A percentile compares a stretch with the other conserved stretches of the same genome.
Conservation (phyloP, 2,888 invertebrate species). For the Conchocele bisecta region DNA sequence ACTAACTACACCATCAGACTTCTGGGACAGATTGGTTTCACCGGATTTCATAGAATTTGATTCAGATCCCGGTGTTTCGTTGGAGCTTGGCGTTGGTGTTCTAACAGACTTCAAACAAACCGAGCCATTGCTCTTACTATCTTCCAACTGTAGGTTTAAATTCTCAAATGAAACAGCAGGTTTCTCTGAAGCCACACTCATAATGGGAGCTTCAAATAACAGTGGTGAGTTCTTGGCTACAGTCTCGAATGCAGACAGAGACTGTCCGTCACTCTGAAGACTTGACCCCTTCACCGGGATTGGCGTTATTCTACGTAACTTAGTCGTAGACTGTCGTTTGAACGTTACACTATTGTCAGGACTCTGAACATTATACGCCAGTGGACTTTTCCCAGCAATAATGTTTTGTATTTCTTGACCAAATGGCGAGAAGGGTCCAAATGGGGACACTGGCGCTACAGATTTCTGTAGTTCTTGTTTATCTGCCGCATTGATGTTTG, state of each 20-base stretch:
- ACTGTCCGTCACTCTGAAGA: constrained; percentile 4
- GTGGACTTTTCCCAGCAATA: constrained; percentile 28
- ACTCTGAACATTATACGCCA: constrained; percentile 23
- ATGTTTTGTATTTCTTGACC: constrained; percentile 52
- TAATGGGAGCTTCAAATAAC: constrained; percentile 26
- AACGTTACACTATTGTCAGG: constrained; percentile 16
- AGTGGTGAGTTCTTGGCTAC: constrained; percentile 50
- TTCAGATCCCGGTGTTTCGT: constrained; percentile 1
- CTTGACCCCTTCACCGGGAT: constrained; percentile 35
- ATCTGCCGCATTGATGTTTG: background rate
- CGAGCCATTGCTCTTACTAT: background rate
- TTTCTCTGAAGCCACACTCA: too few relatives aligned
- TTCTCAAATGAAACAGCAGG: too few relatives aligned
- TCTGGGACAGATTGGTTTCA: constrained; percentile 7
- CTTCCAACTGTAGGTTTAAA: constrained; percentile 1
- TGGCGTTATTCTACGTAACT: constrained; percentile 52
- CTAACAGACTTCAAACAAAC: background rate
- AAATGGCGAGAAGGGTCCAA: constrained; percentile 57
- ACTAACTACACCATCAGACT: constrained; percentile 4
- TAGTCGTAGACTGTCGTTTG: constrained; percentile 5
- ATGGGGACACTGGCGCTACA: constrained; percentile 30
- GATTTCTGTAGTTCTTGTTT: too few relatives aligned
- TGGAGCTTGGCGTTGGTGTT: background rate
- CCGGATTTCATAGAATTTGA: constrained; percentile 25
- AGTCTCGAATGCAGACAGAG: constrained; percentile 40